A percentile compares a stretch with the other conserved stretches of the same genome.
Evolutionary conservation across 92 coral and sea anemone genomes (phyloP).

Genomic region (Epizoanthus fatuus): DNA sequence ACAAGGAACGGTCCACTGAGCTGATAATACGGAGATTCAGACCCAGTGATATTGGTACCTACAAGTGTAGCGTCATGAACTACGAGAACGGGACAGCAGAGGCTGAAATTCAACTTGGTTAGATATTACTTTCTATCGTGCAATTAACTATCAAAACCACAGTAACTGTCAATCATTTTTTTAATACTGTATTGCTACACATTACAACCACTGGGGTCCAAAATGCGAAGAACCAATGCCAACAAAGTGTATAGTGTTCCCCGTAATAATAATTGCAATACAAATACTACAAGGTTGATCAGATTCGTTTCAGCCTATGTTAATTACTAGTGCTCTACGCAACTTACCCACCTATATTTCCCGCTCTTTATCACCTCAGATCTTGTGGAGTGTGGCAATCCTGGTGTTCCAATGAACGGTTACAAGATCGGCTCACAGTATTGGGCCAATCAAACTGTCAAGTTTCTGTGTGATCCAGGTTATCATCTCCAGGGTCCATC

Average conservation of each 20-base stretch:
- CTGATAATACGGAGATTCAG: constrained; percentile 49
- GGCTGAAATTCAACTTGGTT: constrained; percentile 57
- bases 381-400: constrained; percentile 78
- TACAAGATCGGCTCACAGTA: constrained; percentile 72
- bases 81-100: constrained; percentile 86
- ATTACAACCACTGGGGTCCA: no score
- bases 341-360: no score
- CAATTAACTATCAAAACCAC: no score
- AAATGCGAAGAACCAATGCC: no score
- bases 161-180: not conserved
- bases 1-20: constrained; percentile 46
- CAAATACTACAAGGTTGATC: no score
- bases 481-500: constrained; percentile 81
- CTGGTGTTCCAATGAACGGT: constrained; percentile 78
- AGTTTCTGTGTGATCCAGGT: constrained; percentile 79
- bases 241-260: no score
- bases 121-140: not conserved
- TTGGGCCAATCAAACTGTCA: constrained; percentile 83
- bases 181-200: not conserved
- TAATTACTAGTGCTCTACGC: no score
- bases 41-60: constrained; percentile 73
- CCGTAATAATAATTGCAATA: no score
- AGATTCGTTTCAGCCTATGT: no score
- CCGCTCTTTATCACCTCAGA: constrained; percentile 18
- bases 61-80: constrained; percentile 79